These are phyloP conservation scores for Tetrapedia diversipes DNA, from an alignment of 2,888 invertebrate species.

Conservation along the genomic window DNA sequence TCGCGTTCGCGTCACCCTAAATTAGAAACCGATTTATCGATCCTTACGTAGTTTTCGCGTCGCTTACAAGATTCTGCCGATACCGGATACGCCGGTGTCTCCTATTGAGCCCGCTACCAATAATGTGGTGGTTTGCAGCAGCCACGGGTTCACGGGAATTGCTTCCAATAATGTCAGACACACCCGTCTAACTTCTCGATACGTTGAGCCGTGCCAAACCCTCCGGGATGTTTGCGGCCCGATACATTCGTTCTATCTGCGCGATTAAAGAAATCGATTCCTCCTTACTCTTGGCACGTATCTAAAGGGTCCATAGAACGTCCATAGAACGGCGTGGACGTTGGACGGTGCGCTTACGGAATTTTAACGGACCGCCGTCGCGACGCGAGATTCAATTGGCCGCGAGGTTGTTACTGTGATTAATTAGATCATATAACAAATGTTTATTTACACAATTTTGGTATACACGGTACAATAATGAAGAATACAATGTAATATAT, in stretches of 20 bases:
- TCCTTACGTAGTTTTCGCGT: constrained; percentile 43
- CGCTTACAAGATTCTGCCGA: constrained; percentile 50
- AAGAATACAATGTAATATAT: too few species aligned
- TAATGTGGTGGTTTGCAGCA: constrained; percentile 54
- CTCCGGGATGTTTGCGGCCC: constrained; percentile 60
- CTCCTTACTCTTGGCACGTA: constrained; percentile 53
- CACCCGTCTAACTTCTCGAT: constrained; percentile 69
- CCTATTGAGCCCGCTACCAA: constrained; percentile 45
- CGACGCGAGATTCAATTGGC: too few species aligned
- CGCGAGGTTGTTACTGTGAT: too few species aligned
- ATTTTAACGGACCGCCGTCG: neutral
- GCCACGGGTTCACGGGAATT: constrained; percentile 58
- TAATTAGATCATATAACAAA: too few species aligned
- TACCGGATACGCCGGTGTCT: constrained; percentile 45
- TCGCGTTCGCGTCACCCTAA: constrained; percentile 25
- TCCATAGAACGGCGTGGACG: constrained; percentile 29
- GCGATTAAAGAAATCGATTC: constrained; percentile 68
- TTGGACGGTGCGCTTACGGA: neutral
- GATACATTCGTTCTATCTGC: constrained; percentile 64
- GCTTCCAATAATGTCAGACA: constrained; percentile 71
- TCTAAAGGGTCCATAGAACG: constrained; percentile 31
- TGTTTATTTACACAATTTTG: too few species aligned
- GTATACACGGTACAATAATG: too few species aligned
- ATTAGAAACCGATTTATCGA: constrained; percentile 61
- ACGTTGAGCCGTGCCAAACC: constrained; percentile 60